A percentile compares a stretch with the other conserved stretches of the same genome.
Conservation (phyloP, 1,140 invertebrate genomes). For the Drosophila navojoa region DNA sequence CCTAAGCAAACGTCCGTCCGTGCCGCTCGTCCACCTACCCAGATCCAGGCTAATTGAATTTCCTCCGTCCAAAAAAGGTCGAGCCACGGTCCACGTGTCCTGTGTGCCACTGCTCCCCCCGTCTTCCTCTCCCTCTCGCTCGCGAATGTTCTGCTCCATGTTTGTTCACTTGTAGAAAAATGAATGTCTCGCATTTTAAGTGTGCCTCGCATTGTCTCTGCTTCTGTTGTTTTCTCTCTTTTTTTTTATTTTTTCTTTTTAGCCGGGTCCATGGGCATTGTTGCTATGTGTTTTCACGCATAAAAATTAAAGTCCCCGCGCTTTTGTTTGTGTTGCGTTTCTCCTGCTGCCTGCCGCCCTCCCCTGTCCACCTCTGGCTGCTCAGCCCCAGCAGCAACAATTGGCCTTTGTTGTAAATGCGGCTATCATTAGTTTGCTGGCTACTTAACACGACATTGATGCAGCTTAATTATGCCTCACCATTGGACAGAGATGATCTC, state of each 20-base stretch:
- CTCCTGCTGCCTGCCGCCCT: constrained; percentile 2
- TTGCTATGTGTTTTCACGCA: constrained; percentile 76
- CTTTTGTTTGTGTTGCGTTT: constrained; percentile 50
- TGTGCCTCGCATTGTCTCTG: constrained; percentile 48
- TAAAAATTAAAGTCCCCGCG: constrained; percentile 74
- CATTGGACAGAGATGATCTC: constrained; percentile 40
- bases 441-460: constrained; percentile 80
- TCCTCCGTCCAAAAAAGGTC: constrained; percentile 56
- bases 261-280: constrained; percentile 33
- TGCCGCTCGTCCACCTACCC: constrained; percentile 1
- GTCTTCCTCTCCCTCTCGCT: not conserved
- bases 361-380: not conserved
- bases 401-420: constrained; percentile 76
- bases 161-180: constrained; percentile 62
- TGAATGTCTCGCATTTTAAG: constrained; percentile 80
- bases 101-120: not conserved
- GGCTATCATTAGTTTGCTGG: constrained; percentile 79
- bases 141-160: not conserved
- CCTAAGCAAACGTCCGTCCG: constrained; percentile 72
- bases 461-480: constrained; percentile 74
- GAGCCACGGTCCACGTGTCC: constrained; percentile 56
- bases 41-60: constrained; percentile 72
- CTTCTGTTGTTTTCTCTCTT: constrained; percentile 20
- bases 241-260: constrained; percentile 30
- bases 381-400: constrained; percentile 46